Conservation (phyloP, 30 jellyfish, hydroid and myxozoan species). For the Aurelia aurita region DNA sequence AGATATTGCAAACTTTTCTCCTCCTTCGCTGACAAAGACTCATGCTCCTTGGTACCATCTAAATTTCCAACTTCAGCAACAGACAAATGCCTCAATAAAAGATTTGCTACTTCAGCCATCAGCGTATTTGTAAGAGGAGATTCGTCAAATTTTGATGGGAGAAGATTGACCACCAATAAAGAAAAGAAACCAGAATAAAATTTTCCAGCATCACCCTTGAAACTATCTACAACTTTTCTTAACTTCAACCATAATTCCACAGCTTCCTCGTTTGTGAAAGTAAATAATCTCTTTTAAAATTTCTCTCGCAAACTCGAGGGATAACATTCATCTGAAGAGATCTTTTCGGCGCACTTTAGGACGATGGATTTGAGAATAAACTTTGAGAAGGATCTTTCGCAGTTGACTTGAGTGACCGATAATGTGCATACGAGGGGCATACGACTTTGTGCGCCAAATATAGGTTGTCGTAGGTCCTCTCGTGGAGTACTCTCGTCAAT, state of each 20-base stretch:
- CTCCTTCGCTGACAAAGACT: constrained; percentile 44
- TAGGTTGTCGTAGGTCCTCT: no score
- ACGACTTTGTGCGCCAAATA: no score
- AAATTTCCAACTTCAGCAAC: background rate
- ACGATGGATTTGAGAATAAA: no score
- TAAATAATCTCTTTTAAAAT: constrained; percentile 9
- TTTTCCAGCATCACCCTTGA: constrained; percentile 45
- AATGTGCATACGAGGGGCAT: no score
- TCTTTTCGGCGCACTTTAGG: constrained; percentile 8
- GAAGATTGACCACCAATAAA: constrained; percentile 36
- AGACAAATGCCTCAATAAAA: constrained; percentile 22
- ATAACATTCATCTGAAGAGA: constrained; percentile 14
- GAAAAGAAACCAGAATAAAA: no score
- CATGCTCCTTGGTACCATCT: constrained; percentile 14
- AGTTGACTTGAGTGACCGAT: no score
- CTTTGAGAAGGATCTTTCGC: no score
- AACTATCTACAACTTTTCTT: constrained; percentile 11
- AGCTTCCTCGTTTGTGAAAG: constrained; percentile 21
- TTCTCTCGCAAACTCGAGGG: background rate
- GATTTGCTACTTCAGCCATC: constrained; percentile 54
- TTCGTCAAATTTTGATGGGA: constrained; percentile 37
- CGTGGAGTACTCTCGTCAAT: no score
- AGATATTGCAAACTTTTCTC: constrained; percentile 24
- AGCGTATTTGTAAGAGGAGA: constrained; percentile 31
- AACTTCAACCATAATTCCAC: constrained; percentile 31